Base-by-base conservation (phyloP, 1,140 invertebrate genomes). In the Heliconius hermathena region DNA sequence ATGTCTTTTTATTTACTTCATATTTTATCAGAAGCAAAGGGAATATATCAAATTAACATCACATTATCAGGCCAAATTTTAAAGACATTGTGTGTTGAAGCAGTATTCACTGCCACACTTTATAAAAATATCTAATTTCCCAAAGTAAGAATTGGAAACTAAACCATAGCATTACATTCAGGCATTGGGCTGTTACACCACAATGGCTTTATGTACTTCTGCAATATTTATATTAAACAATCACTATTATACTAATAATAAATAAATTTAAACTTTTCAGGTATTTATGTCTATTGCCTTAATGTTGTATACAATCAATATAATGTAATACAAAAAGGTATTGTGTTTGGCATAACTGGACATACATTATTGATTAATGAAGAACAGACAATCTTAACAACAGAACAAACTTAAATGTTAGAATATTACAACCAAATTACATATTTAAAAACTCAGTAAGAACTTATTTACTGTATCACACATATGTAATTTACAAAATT, bases 301-400 rank as follows among this genome's bases (percentile, higher is more conserved):
- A n/a, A n/a, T n/a, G 33, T 57, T 33, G 52, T 74, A 20, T 49
- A 74, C 52, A 52, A 29, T 74, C 26, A 36, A n/a, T 74, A 74
- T 38, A 36, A 74, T n/a, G 16, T 38, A 3, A 74, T 74, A 46
- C 52, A 74, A 74, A 74, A 74, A 60, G 73, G 52, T 22, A 16
- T 36, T 13, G 33, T 20, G 29, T 74, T n/a, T 57, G 73, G 33
- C 8, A 36, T 26, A n/a, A 22, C 49, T 57, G 46, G 52, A 20
- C 73, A 74, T 20, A 20, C 20, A 36, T 8, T 74, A n/a, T 29
- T 74, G 8, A 52, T 52, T 26, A 54, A 52, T 54, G 41, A 74
- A 52, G n/a, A 52, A 52, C 22, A 49, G 54, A 9, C 20, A 22
- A 54, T 22, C 18, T 22, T 57, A 57, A 22, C 60, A 66, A 13